These are phyloP conservation scores for Neelides sp. DNA, from an alignment of 1,140 invertebrate species.

Conservation along the genomic window DNA sequence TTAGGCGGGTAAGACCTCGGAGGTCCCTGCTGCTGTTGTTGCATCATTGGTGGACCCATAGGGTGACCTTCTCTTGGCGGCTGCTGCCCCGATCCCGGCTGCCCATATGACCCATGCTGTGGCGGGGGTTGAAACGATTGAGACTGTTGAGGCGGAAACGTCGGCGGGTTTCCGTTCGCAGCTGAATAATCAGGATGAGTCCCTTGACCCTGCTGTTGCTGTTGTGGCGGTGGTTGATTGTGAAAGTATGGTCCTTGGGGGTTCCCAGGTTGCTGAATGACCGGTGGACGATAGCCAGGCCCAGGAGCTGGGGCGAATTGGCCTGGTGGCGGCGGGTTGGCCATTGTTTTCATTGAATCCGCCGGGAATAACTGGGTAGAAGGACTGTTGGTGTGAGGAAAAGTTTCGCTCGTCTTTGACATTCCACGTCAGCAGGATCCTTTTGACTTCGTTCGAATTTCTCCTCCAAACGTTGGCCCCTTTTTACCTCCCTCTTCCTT, in stretches of 20 bases:
- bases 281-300: conserved; percentile 11
- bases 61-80: conserved; percentile 7
- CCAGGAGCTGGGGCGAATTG: neutral
- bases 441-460: too few species aligned
- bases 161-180: conserved; percentile 12
- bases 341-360: neutral
- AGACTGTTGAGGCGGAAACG: conserved; percentile 2
- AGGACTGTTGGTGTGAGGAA: too few species aligned
- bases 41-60: conserved; percentile 10
- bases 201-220: conserved; percentile 29
- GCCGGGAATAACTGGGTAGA: too few species aligned
- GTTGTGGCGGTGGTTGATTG: conserved; percentile 21
- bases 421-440: too few species aligned
- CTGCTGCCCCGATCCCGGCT: conserved; percentile 18
- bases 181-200: conserved; percentile 7
- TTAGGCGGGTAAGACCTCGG: too few species aligned
- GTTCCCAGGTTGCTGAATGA: conserved; percentile 28
- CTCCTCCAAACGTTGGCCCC: too few species aligned
- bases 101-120: conserved; percentile 15
- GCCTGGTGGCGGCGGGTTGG: neutral
- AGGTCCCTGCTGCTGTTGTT: conserved; percentile 1
- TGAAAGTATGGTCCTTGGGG: conserved; percentile 16
- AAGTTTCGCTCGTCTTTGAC: too few species aligned
- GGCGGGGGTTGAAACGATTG: neutral
- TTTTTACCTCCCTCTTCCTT: too few species aligned